Evolutionary conservation across 2,797 vertebrate species (phyloP), one percentile per base, ranked within the genome.

Genomic region (Leuciscus waleckii): DNA sequence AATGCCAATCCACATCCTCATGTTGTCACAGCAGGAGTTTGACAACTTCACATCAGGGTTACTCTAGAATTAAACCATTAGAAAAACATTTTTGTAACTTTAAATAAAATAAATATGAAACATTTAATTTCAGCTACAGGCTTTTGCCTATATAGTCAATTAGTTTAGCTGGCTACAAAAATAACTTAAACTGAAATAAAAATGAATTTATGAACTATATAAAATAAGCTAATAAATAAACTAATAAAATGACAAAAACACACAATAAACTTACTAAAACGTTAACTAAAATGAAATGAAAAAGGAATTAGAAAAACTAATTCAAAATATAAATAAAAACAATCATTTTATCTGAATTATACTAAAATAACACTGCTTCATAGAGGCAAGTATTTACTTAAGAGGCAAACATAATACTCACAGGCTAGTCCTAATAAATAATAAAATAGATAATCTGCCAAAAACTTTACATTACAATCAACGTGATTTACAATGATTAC

Each of bases 11-110:
- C 37, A 70, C 63, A 23, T 78, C 4, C 21, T 73, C 41, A 11
- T 70, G 65, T 85, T 71, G 67, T 73, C 76, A 63, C 68, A 37
- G 63, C 65, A 4, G 76, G 76, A 61, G 68, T 32, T 68, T 77
- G 49, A 70, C 21, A 17, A 67, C 41, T 67, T 79, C 41, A 79
- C 35, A 46, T 49, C 78, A 79, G 26, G 39, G 19, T 79, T 49
- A 65, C 17, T 29, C 14, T 32, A 32, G 32, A 32, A 65, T 65
- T 32, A 7, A 63, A 32, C 56, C 8, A 58, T 58, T 58, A n/a
- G 23, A 51, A 32, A 74, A 46, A 51, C 5, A 56, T 56, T 76
- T 54, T 37, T 5, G 21, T 51, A 17, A 17, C 21, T 76, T 76
- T 6, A 56, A 76, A 37, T 56, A 2, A 76, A 76, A 56, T 37